Percentiles rank a stretch among this genome's conserved stretches.
These are phyloP conservation scores for Gobio occitaniae DNA, from an alignment of 2,797 vertebrate species.

Conservation along the genomic window DNA sequence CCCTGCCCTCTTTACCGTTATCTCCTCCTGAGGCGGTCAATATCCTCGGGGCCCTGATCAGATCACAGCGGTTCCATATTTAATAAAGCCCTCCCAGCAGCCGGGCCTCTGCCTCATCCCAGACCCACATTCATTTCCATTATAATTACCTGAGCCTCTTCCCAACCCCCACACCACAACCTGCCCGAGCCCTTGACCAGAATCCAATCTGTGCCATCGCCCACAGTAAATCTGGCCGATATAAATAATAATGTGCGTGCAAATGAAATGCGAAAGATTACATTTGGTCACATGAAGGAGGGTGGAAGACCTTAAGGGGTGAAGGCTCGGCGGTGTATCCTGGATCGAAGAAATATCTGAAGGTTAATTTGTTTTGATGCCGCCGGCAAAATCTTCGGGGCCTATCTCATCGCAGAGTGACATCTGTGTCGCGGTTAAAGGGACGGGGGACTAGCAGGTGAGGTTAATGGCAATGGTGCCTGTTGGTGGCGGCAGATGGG, in stretches of 20 bases:
- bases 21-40: constrained; percentile 63
- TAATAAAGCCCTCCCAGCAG: constrained; percentile 67
- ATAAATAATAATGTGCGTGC: constrained; percentile 72
- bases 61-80: constrained; percentile 70
- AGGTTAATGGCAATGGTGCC: constrained; percentile 59
- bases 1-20: constrained; percentile 64
- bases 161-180: constrained; percentile 51
- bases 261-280: constrained; percentile 72
- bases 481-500: constrained; percentile 45
- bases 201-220: constrained; percentile 69
- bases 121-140: constrained; percentile 66
- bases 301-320: constrained; percentile 48
- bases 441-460: constrained; percentile 51
- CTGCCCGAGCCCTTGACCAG: constrained; percentile 62
- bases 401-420: constrained; percentile 64
- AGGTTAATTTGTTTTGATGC: constrained; percentile 76
- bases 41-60: constrained; percentile 64
- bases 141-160: constrained; percentile 66
- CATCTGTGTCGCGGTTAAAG: constrained; percentile 62
- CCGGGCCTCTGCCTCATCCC: constrained; percentile 60
- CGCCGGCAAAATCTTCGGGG: constrained; percentile 66
- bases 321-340: constrained; percentile 50
- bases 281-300: constrained; percentile 66
- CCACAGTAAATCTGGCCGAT: constrained; percentile 65
- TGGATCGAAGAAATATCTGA: constrained; percentile 70